Evolutionary conservation across 2,888 invertebrate genomes (phyloP), one percentile per base, ranked within the genome.

Genomic region (Tortrix viridana): DNA sequence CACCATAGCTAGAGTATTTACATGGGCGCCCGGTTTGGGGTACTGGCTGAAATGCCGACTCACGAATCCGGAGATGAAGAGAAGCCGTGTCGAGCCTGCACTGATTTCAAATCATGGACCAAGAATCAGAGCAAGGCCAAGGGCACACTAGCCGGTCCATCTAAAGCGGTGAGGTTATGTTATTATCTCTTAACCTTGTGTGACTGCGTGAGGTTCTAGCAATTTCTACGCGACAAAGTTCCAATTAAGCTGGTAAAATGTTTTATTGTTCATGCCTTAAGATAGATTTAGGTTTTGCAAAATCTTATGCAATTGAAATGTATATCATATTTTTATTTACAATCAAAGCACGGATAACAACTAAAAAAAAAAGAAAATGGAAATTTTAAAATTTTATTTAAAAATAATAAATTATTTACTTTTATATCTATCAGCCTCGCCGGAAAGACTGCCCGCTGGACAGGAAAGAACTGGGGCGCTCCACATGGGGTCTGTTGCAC

Each of bases 401-500:
- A 6, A 1, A 7, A 26, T 9, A n/a, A n/a, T n/a, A n/a, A n/a
- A n/a, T n/a, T n/a, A 26, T 22, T 14, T 67, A 58, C 65, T 69
- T 43, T 58, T 22, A n/a, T n/a, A n/a, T n/a, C n/a, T 71, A 74
- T 53, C 63, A 86, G 89, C 43, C 72, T 23, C 65, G 71, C 48
- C 69, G 68, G 58, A 68, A 77, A 14, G 95, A 96, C 72, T 97
- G 97, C 80, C 97, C 97, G 0, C 77, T 97, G 61, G 96, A 96
- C 76, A 96, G 95, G 78, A 95, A 95, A 66, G 95, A 95, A 67
- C 84, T 97, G 47, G 97, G 97, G 22, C 93, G 94, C 4, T 94
- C 94, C 55, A 96, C 99, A 2, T 99, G 99, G 99, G 95, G 96
- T 5, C 95, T 99, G 71, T 93, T 99, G 2, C 99, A 99, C 81